Base-by-base conservation (phyloP, 1,140 invertebrate species). In the Diachasmimorpha longicaudata region DNA sequence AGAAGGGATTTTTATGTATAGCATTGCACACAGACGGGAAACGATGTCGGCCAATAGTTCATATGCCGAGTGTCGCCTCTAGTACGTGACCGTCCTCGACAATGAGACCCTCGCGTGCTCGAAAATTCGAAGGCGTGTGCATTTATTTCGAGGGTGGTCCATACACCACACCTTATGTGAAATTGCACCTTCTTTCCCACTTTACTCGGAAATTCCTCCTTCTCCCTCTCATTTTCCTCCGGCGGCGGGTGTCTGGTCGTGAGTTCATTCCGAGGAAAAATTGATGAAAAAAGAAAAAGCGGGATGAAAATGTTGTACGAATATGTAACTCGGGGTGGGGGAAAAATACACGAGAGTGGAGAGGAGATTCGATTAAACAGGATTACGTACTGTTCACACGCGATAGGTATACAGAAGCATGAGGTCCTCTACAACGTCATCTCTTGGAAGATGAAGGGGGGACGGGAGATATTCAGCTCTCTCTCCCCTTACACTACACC, bases 41-140 rank as follows among this genome's bases (percentile, higher is more conserved):
- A 81, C 79, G 77, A 83, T 83, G 79, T 79, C 77, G 79, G 78
- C 79, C 79, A 83, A 84, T 84, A 83, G 82, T 84, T 84, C 77
- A 79, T 83, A 81, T 81, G 77, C 79, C 78, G 81, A 80, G 77
- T 83, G 81, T 83, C 82, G 78, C 76, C 70, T 66, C 72, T 44
- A 48, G 70, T 79, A 82, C 81, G 83, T 83, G 83, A 79, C 79
- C 72, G 70, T 68, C 78, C 77, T 74, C 82, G 76, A 80, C 79
- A 81, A 84, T 79, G 75, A 76, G 37, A 74, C 74, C 70, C 78
- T 78, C 70, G 66, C 44, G 72, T 76, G 74, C 77, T 82, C 76
- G 78, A 82, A 82, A 83, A 83, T 81, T 81, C 72, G 76, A 76
- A 80, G 80, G 75, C 79, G 78, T 78, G 80, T 78, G 80, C 82